Conservation (phyloP, 2,888 invertebrate species). For the Prenolepis imparis region DNA sequence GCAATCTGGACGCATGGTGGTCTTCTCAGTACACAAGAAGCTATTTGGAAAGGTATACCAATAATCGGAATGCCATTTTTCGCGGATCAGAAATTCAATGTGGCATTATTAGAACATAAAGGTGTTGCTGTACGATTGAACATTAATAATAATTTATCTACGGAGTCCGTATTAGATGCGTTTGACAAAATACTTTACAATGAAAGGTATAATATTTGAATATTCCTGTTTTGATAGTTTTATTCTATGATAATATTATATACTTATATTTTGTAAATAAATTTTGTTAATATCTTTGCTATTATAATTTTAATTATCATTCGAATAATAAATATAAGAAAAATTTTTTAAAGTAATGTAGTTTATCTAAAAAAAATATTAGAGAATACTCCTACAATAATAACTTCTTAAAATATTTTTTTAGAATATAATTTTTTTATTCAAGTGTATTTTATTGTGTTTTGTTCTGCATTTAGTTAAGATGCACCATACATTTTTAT, state of each 20-base stretch:
- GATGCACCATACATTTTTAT: background rate
- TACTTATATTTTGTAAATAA: background rate
- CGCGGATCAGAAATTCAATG: slow-evolving; percentile 66
- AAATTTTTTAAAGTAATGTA: background rate
- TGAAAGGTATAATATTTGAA: slow-evolving; percentile 62
- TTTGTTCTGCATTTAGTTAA: background rate
- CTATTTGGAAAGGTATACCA: slow-evolving; percentile 60
- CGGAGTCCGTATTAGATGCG: slow-evolving; percentile 57
- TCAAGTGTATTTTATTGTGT: background rate
- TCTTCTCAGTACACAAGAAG: slow-evolving; percentile 58
- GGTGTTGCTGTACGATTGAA: slow-evolving; percentile 70
- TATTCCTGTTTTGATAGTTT: background rate
- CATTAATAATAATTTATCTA: slow-evolving; percentile 61
- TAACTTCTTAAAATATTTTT: background rate
- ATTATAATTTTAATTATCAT: background rate
- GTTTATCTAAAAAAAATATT: background rate
- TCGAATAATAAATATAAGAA: background rate
- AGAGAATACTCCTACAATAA: no score
- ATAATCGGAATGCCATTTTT: slow-evolving; percentile 58
- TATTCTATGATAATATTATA: background rate
- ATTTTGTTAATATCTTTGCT: background rate
- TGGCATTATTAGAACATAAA: slow-evolving; percentile 62
- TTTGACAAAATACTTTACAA: slow-evolving; percentile 69
- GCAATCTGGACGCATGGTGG: slow-evolving; percentile 61
- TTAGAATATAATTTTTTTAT: background rate